Base-by-base conservation (phyloP, 2,113 vertebrate species). In the Meriones unguiculatus region DNA sequence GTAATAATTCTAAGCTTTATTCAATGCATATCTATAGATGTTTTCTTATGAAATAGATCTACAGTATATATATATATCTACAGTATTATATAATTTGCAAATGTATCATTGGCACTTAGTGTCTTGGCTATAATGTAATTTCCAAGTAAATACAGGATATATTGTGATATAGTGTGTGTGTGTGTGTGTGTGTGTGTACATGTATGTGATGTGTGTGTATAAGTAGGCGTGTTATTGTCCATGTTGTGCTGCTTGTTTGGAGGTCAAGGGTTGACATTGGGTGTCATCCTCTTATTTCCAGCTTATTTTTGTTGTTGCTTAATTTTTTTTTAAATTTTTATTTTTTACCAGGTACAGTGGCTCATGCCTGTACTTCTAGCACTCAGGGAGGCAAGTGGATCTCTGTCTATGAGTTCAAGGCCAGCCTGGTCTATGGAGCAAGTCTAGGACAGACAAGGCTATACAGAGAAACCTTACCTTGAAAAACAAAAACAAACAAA, bases 51-150 rank as follows among this genome's bases (percentile, higher is more conserved):
- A 67, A 94, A 67, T 91, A 14, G 7, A 20, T 52, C 28, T 89
- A 80, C 52, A 73, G 5, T 94, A 46, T 54, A 25, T 25, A 88
- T 32, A 70, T 25, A 77, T 46, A 46, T 46, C n/a, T n/a, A n/a
- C n/a, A n/a, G n/a, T n/a, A n/a, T n/a, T 25, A 88, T 32, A 70
- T 25, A 77, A 57, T 76, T 93, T 95, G 69, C 38, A 93, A 93
- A 65, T 76, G 8, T 89, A 62, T 67, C 24, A 64, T 64, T 84
- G 59, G 30, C 46, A 65, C n/a, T 81, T 86, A 95, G 24, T 92
- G 17, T 72, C 22, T 73, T 95, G 52, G 7, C 41, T 59, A 32
- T 62, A 12, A 20, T 89, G 57, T 75, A 73, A 41, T 78, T 75
- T 81, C 38, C n/a, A 57, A 94, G 50, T 89, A 52, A 91, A 64